These are phyloP conservation scores for Sialia sialis DNA, from an alignment of 2,113 vertebrate genomes.

Conservation along the genomic window DNA sequence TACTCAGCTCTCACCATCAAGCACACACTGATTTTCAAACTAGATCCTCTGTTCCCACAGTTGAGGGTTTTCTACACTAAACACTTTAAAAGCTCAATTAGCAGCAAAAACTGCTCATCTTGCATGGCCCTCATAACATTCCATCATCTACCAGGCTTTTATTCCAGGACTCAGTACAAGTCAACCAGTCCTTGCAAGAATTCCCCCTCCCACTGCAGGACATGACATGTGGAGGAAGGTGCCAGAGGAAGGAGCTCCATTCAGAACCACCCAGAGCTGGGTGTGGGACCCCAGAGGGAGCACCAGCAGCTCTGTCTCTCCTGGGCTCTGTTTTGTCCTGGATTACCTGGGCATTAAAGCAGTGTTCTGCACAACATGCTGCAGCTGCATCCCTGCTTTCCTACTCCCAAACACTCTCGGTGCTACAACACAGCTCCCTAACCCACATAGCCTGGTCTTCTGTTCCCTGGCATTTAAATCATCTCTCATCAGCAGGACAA, in stretches of 20 bases:
- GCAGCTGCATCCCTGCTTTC: background rate
- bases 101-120: background rate
- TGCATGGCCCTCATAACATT: background rate
- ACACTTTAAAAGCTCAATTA: background rate
- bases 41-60: background rate
- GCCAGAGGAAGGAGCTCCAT: background rate
- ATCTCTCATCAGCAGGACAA: background rate
- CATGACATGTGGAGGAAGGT: background rate
- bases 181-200: background rate
- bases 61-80: background rate
- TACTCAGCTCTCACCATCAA: background rate
- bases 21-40: background rate
- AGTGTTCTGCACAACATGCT: background rate
- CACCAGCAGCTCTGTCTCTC: background rate
- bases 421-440: background rate
- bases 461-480: background rate
- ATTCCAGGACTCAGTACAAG: background rate
- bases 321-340: background rate
- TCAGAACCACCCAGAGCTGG: background rate
- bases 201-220: background rate
- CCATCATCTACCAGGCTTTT: background rate
- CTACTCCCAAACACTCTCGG: background rate
- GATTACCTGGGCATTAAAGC: background rate
- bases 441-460: background rate
- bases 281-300: background rate